Conservation (phyloP, 2,888 invertebrate genomes). For the Xylota sylvarum region DNA sequence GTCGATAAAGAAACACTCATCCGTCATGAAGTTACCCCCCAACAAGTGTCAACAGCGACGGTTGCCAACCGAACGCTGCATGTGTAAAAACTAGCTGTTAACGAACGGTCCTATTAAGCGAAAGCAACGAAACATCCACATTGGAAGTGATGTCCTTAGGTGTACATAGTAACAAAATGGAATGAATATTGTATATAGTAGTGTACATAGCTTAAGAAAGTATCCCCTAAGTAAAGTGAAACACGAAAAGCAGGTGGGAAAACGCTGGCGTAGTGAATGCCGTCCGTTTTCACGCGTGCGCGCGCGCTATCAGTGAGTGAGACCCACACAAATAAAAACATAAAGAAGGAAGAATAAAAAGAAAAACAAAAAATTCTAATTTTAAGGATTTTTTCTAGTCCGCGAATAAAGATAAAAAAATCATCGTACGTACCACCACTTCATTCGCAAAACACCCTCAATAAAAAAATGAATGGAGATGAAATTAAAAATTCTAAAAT, state of each 20-base stretch:
- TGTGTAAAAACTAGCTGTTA: conserved; percentile 78
- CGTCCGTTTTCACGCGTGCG: conserved; percentile 44
- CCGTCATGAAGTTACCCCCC: conserved; percentile 79
- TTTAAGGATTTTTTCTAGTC: conserved; percentile 76
- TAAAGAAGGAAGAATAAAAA: conserved; percentile 19
- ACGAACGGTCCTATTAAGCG: conserved; percentile 58
- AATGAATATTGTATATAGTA: conserved; percentile 71
- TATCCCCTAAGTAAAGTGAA: conserved; percentile 47
- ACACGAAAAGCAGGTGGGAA: conserved; percentile 37
- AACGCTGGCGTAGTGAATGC: conserved; percentile 46
- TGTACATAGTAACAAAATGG: conserved; percentile 70
- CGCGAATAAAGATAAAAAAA: conserved; percentile 55
- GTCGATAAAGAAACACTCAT: conserved; percentile 79
- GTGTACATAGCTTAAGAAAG: conserved; percentile 72
- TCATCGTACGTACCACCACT: conserved; percentile 53
- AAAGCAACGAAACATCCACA: conserved; percentile 73
- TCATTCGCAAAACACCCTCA: conserved; percentile 25
- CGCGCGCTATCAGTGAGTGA: conserved; percentile 59
- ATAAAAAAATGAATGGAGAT: conserved; percentile 17
- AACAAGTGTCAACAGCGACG: conserved; percentile 76
- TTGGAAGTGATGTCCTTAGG: conserved; percentile 72
- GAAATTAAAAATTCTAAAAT: conserved; percentile 43
- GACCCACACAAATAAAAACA: conserved; percentile 45
- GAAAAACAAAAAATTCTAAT: conserved; percentile 44
- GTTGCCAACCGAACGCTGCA: conserved; percentile 79